These are phyloP conservation scores for Sinonovacula constricta DNA, from an alignment of 1,140 invertebrate species.

Conservation along the genomic window DNA sequence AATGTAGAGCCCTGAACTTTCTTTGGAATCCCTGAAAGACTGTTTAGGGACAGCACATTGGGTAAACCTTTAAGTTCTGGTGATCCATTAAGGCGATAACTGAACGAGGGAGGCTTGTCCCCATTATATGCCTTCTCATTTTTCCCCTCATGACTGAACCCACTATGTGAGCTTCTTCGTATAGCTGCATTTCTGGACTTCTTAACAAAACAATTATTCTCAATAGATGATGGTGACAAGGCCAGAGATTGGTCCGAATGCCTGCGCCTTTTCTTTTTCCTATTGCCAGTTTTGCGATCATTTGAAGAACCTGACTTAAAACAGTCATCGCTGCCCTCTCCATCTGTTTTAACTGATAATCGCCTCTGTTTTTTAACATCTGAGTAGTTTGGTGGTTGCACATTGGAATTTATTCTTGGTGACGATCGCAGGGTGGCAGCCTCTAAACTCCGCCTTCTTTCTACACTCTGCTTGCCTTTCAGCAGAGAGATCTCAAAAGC, in stretches of 20 bases:
- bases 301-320: not conserved
- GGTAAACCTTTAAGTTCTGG: constrained; percentile 39
- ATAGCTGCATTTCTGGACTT: too few species aligned
- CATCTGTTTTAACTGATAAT: not conserved
- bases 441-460: constrained; percentile 40
- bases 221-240: constrained; percentile 9
- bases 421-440: constrained; percentile 24
- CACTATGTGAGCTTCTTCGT: too few species aligned
- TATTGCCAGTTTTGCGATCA: not conserved
- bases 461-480: constrained; percentile 42
- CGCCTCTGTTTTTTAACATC: constrained; percentile 12
- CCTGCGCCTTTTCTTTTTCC: not conserved
- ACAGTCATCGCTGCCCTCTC: not conserved
- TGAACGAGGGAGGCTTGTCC: not conserved
- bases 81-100: constrained; percentile 18
- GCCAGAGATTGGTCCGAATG: not conserved
- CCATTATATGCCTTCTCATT: too few species aligned
- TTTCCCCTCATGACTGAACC: too few species aligned
- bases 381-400: constrained; percentile 23
- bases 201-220: too few species aligned
- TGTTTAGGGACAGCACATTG: constrained; percentile 22
- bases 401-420: constrained; percentile 34
- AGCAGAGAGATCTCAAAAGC: constrained; percentile 40
- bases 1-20: constrained; percentile 28
- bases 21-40: constrained; percentile 30